phyloP scores from a whole-genome alignment of 2,888 invertebrate species.

The Ochropleura plecta region DNA sequence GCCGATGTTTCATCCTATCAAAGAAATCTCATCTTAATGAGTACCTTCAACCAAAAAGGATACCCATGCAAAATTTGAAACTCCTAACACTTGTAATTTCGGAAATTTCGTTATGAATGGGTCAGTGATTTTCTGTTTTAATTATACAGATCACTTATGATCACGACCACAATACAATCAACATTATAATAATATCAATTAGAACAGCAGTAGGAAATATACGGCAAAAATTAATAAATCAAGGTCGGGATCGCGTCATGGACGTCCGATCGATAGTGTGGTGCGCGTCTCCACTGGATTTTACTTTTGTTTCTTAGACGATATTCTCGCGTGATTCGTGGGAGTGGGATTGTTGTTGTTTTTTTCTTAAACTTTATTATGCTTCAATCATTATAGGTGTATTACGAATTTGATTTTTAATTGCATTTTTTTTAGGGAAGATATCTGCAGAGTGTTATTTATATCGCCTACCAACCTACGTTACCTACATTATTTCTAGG shows the following conservation, averaged over 20 bases:
- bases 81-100: too few species aligned
- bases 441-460: background rate
- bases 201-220: slow-evolving; percentile 4
- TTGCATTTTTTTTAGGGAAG: background rate
- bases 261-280: slow-evolving; percentile 71
- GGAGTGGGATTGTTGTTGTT: background rate
- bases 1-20: too few species aligned
- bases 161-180: slow-evolving; percentile 28
- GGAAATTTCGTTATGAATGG: too few species aligned
- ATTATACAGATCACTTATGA: background rate
- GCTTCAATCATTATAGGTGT: background rate
- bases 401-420: background rate
- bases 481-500: too few species aligned
- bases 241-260: slow-evolving; percentile 70
- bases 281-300: slow-evolving; percentile 68
- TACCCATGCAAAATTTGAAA: too few species aligned
- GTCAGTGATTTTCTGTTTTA: too few species aligned
- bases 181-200: slow-evolving; percentile 25
- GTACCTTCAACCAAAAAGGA: too few species aligned
- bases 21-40: too few species aligned
- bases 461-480: background rate
- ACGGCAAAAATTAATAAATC: slow-evolving; percentile 51
- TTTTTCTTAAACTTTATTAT: background rate
- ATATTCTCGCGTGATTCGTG: background rate
- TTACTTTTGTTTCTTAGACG: background rate